Conservation (phyloP, 1,140 invertebrate species). For the Subanguina moxae region DNA sequence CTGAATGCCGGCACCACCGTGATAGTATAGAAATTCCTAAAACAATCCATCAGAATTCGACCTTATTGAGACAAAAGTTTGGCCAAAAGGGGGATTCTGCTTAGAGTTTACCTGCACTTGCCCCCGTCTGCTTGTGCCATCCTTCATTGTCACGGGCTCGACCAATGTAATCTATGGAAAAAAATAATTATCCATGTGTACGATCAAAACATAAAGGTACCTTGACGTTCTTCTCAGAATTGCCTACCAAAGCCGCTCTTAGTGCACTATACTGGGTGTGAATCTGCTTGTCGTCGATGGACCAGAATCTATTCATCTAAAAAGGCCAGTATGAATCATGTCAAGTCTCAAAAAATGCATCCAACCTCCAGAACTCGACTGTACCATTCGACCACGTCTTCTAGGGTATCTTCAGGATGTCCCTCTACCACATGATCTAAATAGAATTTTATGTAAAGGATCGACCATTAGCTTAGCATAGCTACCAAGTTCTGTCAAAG, state of each 20-base stretch:
- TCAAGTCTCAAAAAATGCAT: neutral
- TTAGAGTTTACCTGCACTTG: conserved; percentile 32
- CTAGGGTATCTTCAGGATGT: conserved; percentile 85
- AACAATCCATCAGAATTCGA: neutral
- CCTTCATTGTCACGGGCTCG: conserved; percentile 32
- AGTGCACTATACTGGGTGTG: conserved; percentile 88
- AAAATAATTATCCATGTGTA: too few relatives aligned
- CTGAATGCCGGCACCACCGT: conserved; percentile 91
- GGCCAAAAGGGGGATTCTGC: too few relatives aligned
- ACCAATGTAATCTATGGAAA: conserved; percentile 30
- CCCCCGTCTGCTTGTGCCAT: conserved; percentile 12
- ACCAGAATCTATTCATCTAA: conserved; percentile 95
- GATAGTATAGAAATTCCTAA: conserved; percentile 93
- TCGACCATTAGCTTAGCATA: conserved; percentile 25
- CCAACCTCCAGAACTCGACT: conserved; percentile 71
- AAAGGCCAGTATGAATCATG: neutral
- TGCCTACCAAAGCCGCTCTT: conserved; percentile 82
- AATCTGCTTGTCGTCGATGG: conserved; percentile 88
- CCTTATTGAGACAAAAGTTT: too few relatives aligned
- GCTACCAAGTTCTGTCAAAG: neutral
- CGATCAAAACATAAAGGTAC: neutral
- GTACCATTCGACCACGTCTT: conserved; percentile 83
- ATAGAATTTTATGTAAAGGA: too few relatives aligned
- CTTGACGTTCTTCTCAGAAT: conserved; percentile 22
- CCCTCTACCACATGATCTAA: conserved; percentile 96